Evolutionary conservation across 2,113 vertebrate genomes (phyloP).

Genomic region (Equus przewalskii): DNA sequence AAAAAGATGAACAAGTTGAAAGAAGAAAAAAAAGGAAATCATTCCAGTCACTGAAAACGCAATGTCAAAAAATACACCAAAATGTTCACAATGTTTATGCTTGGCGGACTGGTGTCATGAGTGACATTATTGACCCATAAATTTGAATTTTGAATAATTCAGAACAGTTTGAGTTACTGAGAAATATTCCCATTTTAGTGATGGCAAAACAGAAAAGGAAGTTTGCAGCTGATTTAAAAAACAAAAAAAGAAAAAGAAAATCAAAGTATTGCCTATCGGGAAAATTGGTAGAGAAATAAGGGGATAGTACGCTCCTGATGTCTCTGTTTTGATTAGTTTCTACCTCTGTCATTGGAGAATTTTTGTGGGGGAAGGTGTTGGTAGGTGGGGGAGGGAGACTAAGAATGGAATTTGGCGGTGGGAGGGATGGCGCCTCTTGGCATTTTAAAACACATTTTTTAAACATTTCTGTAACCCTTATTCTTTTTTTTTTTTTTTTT

Average conservation of each 20-base stretch:
- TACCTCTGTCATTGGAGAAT: not conserved
- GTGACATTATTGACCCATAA: not conserved
- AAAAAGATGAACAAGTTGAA: not conserved
- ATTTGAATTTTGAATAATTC: conserved; percentile 15
- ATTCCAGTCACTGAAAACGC: not conserved
- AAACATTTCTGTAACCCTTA: not conserved
- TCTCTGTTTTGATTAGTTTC: not conserved
- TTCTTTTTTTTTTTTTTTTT: too few species aligned
- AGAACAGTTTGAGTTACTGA: not conserved
- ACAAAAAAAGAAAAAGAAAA: not conserved
- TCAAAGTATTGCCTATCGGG: not conserved
- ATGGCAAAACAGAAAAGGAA: not conserved
- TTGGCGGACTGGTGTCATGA: not conserved
- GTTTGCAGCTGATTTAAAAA: not conserved
- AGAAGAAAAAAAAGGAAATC: not conserved
- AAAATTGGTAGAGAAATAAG: not conserved
- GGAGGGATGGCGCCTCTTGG: not conserved
- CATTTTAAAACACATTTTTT: not conserved
- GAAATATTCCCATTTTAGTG: not conserved
- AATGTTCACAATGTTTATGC: not conserved
- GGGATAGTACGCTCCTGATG: not conserved
- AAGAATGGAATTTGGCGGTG: not conserved
- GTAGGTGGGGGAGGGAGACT: not conserved
- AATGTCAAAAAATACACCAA: not conserved
- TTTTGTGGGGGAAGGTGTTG: not conserved